Percentiles rank a stretch among this genome's conserved stretches.
Evolutionary conservation across 2,113 vertebrate species (phyloP).

Genomic region (Phrynosoma blainvillii): DNA sequence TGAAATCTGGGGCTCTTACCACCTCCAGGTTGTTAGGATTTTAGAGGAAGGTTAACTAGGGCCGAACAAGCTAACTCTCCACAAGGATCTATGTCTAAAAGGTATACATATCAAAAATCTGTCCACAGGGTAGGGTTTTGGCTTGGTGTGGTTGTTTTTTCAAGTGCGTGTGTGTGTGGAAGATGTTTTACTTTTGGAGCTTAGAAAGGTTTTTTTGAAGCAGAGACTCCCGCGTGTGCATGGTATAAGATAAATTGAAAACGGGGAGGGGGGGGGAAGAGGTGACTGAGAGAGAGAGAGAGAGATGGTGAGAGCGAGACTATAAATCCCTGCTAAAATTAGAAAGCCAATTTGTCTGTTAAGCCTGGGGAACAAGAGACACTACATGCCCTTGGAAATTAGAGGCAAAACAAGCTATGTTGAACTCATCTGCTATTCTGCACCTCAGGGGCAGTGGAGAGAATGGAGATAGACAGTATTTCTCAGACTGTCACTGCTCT

Average conservation of each 20-base stretch:
- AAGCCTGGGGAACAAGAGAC: slow-evolving; percentile 53
- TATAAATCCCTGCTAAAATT: slow-evolving; percentile 27
- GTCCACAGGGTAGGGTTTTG: not conserved
- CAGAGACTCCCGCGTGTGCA: not conserved
- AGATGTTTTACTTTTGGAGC: no score
- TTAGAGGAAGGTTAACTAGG: not conserved
- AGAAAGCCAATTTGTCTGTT: slow-evolving; percentile 67
- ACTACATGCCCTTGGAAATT: slow-evolving; percentile 57
- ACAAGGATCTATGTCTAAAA: not conserved
- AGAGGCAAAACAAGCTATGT: slow-evolving; percentile 44
- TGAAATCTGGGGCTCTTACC: slow-evolving; percentile 14
- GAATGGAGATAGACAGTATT: slow-evolving; percentile 16
- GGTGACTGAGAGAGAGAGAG: not conserved
- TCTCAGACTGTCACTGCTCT: slow-evolving; percentile 32
- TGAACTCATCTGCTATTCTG: slow-evolving; percentile 45
- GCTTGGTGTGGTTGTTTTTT: no score
- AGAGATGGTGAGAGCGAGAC: not conserved
- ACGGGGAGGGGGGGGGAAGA: slow-evolving; percentile 8
- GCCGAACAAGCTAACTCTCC: not conserved
- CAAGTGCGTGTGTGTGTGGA: no score
- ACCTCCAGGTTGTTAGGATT: accelerated
- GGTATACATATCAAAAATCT: not conserved
- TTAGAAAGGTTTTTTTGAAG: not conserved
- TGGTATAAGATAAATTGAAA: slow-evolving; percentile 10
- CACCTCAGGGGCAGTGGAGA: slow-evolving; percentile 43